Evolutionary conservation across 30 jellyfish, hydroid and myxozoan genomes (phyloP), one percentile per base, ranked within the genome.

Genomic region (Aurelia sp.): DNA sequence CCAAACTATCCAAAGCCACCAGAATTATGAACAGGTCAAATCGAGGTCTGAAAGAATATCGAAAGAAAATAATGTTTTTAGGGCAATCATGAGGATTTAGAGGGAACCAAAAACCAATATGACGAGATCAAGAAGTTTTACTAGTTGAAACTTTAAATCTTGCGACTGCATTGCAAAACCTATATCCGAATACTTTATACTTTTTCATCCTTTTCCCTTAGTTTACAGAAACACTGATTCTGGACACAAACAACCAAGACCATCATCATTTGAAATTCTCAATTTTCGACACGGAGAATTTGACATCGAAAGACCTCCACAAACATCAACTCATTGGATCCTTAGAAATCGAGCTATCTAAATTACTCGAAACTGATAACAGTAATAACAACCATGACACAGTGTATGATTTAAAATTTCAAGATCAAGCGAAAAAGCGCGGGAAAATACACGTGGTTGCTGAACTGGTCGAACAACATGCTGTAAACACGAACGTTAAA

Each of bases 271-370:
- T 91, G 80, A 78, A 76, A 66, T 68, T 84, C 67, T 67, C 92
- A 2, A 47, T 91, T 15, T 91, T 58, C 78, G 95, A 91, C 89
- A 75, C 91, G 40, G 95, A 91, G 55, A 91, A 91, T 50, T 76
- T 91, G 44, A 77, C 90, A 4, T 82, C 97, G 22, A 91, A 84
- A 83, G 97, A 91, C 75, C 67, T 91, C 38, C 95, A 82, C 72
- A 77, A 84, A 60, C 91, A 71, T 63, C 91, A 91, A 31, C 82
- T 72, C 7, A 83, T 91, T 15, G 97, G 97, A 20, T 75, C 95
- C 44, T 55, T 76, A 13, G 90, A 86, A 41, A 61, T 78, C 8
- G 61, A 64, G 13, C 58, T 86, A 19, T 31, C 20, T 22, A 53
- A 40, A 8, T 48, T 86, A 40, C 85, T 86, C 22, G 89, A 78